Evolutionary conservation across 2,888 invertebrate genomes (phyloP).

Genomic region (Tetragonula carbonaria): DNA sequence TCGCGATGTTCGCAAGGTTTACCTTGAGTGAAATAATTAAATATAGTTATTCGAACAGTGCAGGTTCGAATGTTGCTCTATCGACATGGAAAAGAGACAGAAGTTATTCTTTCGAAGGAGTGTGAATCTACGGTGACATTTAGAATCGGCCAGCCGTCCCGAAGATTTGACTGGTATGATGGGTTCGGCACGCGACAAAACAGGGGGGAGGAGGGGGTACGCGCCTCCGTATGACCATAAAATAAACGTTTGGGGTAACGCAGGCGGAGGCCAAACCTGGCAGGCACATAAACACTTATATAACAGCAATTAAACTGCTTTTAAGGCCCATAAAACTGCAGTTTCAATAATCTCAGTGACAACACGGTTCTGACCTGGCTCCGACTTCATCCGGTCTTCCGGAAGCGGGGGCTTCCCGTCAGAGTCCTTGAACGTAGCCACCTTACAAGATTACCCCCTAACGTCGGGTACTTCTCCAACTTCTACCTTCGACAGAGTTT

Average conservation of each 20-base stretch:
- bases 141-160: slow-evolving; percentile 63
- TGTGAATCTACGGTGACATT: slow-evolving; percentile 65
- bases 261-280: slow-evolving; percentile 81
- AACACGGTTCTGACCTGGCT: slow-evolving; percentile 83
- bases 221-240: slow-evolving; percentile 82
- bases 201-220: slow-evolving; percentile 73
- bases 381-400: slow-evolving; percentile 60
- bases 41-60: slow-evolving; percentile 18
- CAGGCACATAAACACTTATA: slow-evolving; percentile 84
- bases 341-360: slow-evolving; percentile 84
- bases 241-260: slow-evolving; percentile 83
- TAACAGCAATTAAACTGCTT: slow-evolving; percentile 84
- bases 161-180: slow-evolving; percentile 76
- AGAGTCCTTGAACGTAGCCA: slow-evolving; percentile 40
- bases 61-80: not conserved
- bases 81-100: not conserved
- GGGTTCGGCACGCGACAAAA: slow-evolving; percentile 83
- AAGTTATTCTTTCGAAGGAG: slow-evolving; percentile 24
- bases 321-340: slow-evolving; percentile 84
- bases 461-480: not conserved
- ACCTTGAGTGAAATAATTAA: slow-evolving; percentile 26
- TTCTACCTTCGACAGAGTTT: not conserved
- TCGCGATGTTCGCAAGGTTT: slow-evolving; percentile 15
- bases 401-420: slow-evolving; percentile 33
- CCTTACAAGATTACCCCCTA: slow-evolving; percentile 22